These are phyloP conservation scores for Callitettix versicolor DNA, from an alignment of 1,140 invertebrate genomes.

Conservation along the genomic window DNA sequence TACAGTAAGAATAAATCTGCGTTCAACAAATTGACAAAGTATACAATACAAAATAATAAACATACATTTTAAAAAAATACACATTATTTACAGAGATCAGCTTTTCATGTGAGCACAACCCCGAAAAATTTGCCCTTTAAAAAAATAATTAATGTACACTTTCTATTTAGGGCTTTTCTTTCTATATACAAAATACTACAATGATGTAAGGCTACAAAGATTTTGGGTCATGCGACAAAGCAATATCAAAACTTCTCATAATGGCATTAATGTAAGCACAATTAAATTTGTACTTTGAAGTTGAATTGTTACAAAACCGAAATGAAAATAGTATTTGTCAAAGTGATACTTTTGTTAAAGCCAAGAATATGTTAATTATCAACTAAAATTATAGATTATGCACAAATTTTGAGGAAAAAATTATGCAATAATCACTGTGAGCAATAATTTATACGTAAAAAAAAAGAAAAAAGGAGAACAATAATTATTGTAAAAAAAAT, in stretches of 20 bases:
- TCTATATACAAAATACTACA: conserved; percentile 13
- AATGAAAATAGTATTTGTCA: neutral
- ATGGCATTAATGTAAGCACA: neutral
- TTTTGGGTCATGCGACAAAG: neutral
- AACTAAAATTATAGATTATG: no score
- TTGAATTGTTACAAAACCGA: neutral
- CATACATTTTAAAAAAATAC: conserved; percentile 8
- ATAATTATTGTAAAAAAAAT: no score
- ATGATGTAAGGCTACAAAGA: neutral
- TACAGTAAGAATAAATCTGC: conserved; percentile 10
- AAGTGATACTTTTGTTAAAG: no score
- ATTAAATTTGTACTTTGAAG: neutral
- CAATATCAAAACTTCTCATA: neutral
- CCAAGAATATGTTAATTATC: no score
- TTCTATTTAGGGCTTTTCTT: neutral
- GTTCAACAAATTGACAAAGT: conserved; percentile 11
- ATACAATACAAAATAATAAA: conserved; percentile 9
- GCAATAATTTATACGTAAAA: no score
- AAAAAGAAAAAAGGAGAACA: no score
- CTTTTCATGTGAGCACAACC: conserved; percentile 6
- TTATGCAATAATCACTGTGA: no score
- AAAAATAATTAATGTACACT: conserved; percentile 13
- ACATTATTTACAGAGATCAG: conserved; percentile 14
- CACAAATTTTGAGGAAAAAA: no score
- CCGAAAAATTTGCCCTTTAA: conserved; percentile 7